Conservation (phyloP, 2,113 vertebrate species). For the Podilymbus podiceps region DNA sequence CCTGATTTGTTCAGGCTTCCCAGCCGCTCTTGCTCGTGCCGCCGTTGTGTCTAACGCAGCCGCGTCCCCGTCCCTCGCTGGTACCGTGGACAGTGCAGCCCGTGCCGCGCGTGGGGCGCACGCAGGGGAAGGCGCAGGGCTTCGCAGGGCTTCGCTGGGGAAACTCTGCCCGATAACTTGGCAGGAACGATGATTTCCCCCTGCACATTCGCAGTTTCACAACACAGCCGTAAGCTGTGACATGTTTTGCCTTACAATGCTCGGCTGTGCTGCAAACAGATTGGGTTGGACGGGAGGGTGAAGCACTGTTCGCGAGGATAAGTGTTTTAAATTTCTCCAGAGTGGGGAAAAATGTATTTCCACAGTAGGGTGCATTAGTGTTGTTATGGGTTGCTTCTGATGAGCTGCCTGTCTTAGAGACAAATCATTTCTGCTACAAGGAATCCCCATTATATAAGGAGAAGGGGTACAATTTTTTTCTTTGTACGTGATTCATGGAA, state of each 20-base stretch:
- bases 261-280: neutral
- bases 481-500: neutral
- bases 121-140: neutral
- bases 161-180: constrained; percentile 54
- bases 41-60: neutral
- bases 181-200: neutral
- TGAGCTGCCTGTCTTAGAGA: neutral
- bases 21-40: neutral
- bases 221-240: constrained; percentile 9
- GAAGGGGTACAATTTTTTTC: neutral
- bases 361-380: neutral
- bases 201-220: neutral
- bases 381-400: neutral
- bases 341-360: neutral
- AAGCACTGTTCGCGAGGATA: neutral
- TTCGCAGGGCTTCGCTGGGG: neutral
- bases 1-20: neutral
- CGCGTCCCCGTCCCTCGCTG: neutral
- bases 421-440: neutral
- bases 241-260: constrained; percentile 11
- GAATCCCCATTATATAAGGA: constrained; percentile 24
- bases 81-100: constrained; percentile 78
- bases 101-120: constrained; percentile 49
- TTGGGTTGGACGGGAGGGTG: neutral
- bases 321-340: neutral